phyloP scores from a whole-genome alignment of 2,888 invertebrate species.

The Agrotis ipsilon region DNA sequence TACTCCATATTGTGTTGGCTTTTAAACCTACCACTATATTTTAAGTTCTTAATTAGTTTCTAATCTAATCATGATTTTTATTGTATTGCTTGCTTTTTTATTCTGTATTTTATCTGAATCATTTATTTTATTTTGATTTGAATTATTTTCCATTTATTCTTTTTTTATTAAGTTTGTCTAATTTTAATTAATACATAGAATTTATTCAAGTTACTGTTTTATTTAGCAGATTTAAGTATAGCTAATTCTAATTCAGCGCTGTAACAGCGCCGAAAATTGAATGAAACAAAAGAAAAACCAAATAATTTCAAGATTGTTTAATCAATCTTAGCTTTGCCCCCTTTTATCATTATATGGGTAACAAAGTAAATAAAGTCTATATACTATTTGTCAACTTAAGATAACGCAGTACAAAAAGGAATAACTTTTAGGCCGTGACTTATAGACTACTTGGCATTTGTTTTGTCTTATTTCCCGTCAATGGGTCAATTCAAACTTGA shows the following conservation, averaged over 20 bases:
- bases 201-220: background rate
- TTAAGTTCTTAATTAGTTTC: too few species aligned
- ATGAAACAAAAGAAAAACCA: conserved; percentile 13
- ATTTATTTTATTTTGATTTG: conserved; percentile 1
- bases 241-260: too few species aligned
- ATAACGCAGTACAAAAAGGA: conserved; percentile 69
- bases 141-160: background rate
- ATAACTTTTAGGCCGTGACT: conserved; percentile 48
- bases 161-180: background rate
- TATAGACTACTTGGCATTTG: conserved; percentile 21
- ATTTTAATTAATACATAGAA: background rate
- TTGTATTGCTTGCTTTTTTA: background rate
- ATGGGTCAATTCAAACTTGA: background rate
- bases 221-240: background rate
- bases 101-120: background rate
- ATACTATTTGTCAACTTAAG: conserved; percentile 66
- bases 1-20: background rate
- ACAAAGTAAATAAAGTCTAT: conserved; percentile 62
- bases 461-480: conserved; percentile 8
- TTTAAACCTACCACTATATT: too few species aligned
- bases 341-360: conserved; percentile 69
- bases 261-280: too few species aligned
- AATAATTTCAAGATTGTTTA: conserved; percentile 69
- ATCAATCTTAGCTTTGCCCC: conserved; percentile 70
- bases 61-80: background rate